Percentiles rank a stretch among this genome's conserved stretches.
These are phyloP conservation scores for Probosciger aterrimus DNA, from an alignment of 2,113 vertebrate genomes.

Conservation along the genomic window DNA sequence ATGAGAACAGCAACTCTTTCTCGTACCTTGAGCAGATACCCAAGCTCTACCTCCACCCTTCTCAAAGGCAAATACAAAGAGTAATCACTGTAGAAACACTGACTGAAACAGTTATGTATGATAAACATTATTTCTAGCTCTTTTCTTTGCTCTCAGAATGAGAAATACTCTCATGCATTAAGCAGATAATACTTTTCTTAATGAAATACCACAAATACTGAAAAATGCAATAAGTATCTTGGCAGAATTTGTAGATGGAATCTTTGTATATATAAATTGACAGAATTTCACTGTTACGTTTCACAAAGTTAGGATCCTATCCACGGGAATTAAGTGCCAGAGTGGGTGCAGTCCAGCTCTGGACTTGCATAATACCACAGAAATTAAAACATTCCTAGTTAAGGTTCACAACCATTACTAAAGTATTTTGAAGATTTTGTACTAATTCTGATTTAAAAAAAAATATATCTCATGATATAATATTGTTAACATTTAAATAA, in stretches of 20 bases:
- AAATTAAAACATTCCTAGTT: not conserved
- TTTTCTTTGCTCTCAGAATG: not conserved
- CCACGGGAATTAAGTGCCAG: not conserved
- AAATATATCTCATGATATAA: not conserved
- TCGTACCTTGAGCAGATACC: not conserved
- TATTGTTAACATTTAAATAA: not conserved
- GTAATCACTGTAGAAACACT: not conserved
- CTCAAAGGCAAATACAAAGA: not conserved
- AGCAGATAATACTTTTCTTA: not conserved
- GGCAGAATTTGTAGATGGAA: not conserved
- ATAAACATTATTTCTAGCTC: not conserved
- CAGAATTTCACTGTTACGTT: not conserved
- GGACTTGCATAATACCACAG: not conserved
- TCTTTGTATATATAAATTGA: not conserved
- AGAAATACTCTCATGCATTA: conserved; percentile 6
- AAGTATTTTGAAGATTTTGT: not conserved
- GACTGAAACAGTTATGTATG: not conserved
- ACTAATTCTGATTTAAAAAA: not conserved
- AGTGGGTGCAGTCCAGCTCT: not conserved
- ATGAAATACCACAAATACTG: not conserved
- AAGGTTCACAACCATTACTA: not conserved
- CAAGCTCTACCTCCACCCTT: not conserved
- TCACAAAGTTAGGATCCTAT: not conserved
- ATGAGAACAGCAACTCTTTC: not conserved
- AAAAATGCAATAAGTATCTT: not conserved